A percentile compares a stretch with the other conserved stretches of the same genome.
phyloP scores from a whole-genome alignment of 2,797 vertebrate genomes.

The Liasis olivaceus region DNA sequence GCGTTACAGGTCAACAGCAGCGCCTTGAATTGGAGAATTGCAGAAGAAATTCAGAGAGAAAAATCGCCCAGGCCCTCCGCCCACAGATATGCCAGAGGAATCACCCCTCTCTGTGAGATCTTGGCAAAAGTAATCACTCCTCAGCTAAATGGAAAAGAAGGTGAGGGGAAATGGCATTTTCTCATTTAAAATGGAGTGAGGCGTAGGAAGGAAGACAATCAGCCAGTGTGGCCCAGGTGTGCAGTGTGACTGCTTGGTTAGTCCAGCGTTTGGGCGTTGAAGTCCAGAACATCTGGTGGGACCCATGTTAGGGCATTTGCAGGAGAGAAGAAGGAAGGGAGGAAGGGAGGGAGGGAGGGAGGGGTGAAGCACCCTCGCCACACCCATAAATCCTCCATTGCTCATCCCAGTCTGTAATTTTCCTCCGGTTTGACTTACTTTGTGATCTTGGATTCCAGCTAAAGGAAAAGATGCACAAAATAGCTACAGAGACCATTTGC shows the following conservation, averaged over 20 bases:
- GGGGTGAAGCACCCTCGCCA: neutral
- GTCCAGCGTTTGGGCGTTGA: neutral
- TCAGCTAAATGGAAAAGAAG: neutral
- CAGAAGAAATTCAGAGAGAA: neutral
- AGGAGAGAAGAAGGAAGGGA: too few relatives aligned
- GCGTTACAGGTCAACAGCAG: too few relatives aligned
- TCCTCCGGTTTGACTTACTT: too few relatives aligned
- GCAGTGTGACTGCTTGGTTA: too few relatives aligned
- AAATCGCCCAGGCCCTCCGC: neutral
- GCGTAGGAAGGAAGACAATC: neutral
- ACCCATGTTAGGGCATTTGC: neutral
- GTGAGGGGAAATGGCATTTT: neutral
- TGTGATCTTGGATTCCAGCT: too few relatives aligned
- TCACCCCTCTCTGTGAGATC: neutral
- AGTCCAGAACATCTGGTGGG: neutral
- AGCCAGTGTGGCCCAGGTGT: neutral
- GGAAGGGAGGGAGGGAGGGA: neutral
- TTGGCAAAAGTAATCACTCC: neutral
- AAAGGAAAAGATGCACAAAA: neutral
- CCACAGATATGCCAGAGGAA: neutral
- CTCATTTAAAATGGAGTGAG: neutral
- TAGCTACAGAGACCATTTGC: neutral
- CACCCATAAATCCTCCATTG: too few relatives aligned
- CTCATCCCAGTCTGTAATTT: too few relatives aligned
- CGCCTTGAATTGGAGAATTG: neutral